Percentiles rank a stretch among this genome's conserved stretches.
These are phyloP conservation scores for Volucella bombylans DNA, from an alignment of 2,888 invertebrate genomes.

Conservation along the genomic window DNA sequence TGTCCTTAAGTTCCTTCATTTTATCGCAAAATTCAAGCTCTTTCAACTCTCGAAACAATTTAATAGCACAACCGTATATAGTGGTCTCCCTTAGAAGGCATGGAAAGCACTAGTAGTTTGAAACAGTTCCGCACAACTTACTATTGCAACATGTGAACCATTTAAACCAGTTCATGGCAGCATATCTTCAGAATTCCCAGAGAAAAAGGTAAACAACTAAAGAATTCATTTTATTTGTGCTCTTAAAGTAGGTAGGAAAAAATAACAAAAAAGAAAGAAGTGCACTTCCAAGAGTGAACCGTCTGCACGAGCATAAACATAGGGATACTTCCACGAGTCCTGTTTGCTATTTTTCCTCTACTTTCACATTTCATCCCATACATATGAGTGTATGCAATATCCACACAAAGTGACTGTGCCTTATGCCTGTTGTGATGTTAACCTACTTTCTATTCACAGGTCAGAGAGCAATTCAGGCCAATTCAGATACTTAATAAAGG, in stretches of 20 bases:
- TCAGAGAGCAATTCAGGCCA: not conserved
- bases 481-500: slow-evolving; percentile 4
- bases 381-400: slow-evolving; percentile 7
- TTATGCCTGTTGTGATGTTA: not conserved
- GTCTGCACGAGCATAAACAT: not conserved
- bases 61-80: too few relatives aligned
- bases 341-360: not conserved
- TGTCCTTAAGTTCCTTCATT: too few relatives aligned
- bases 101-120: too few relatives aligned
- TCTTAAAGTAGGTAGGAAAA: slow-evolving; percentile 7
- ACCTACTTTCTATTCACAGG: slow-evolving; percentile 2
- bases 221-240: slow-evolving; percentile 22
- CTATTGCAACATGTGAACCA: not conserved
- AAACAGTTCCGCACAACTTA: not conserved
- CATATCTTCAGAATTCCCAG: not conserved
- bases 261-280: not conserved
- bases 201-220: not conserved
- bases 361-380: too few relatives aligned
- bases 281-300: not conserved
- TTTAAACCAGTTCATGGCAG: not conserved
- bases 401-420: not conserved
- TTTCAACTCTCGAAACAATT: not conserved
- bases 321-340: not conserved
- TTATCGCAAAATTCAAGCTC: too few relatives aligned
- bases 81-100: too few relatives aligned